phyloP scores from a whole-genome alignment of 1,140 invertebrate species.

The Drosophila orosa region DNA sequence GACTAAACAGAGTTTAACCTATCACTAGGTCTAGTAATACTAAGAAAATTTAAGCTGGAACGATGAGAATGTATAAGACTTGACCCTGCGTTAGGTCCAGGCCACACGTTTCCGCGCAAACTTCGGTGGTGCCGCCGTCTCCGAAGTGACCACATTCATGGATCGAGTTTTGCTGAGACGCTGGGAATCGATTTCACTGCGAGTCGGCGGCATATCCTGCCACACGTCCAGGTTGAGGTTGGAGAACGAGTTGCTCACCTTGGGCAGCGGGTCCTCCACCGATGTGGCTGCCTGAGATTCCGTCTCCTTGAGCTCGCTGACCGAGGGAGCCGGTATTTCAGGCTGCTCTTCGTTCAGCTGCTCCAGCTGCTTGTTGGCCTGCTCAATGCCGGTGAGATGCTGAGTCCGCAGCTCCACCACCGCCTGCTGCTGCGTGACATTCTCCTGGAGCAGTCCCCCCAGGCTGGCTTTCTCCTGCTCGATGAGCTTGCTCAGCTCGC shows the following conservation, averaged over 20 bases:
- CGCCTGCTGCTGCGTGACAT: constrained; percentile 79
- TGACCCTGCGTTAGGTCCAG: constrained; percentile 53
- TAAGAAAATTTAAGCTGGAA: constrained; percentile 53
- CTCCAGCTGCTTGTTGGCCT: constrained; percentile 83
- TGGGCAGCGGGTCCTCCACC: constrained; percentile 32
- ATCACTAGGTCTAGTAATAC: constrained; percentile 45
- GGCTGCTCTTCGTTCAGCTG: constrained; percentile 71
- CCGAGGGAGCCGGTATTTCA: neutral
- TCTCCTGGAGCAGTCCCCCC: constrained; percentile 70
- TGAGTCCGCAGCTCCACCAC: constrained; percentile 82
- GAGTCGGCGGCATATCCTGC: constrained; percentile 61
- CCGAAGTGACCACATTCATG: constrained; percentile 64
- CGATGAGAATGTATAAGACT: neutral
- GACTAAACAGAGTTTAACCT: constrained; percentile 27
- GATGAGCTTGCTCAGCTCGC: constrained; percentile 56
- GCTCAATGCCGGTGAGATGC: constrained; percentile 83
- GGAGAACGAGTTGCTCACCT: constrained; percentile 61
- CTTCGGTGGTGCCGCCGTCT: constrained; percentile 63
- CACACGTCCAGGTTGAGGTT: constrained; percentile 78
- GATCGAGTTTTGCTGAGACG: constrained; percentile 62
- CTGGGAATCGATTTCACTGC: constrained; percentile 42
- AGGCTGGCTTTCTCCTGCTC: constrained; percentile 50
- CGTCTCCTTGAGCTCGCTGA: neutral
- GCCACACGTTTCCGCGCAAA: constrained; percentile 78
- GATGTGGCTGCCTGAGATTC: neutral